Evolutionary conservation across 1,140 invertebrate genomes (phyloP), one percentile per base, ranked within the genome.

Genomic region (Sipha flava): DNA sequence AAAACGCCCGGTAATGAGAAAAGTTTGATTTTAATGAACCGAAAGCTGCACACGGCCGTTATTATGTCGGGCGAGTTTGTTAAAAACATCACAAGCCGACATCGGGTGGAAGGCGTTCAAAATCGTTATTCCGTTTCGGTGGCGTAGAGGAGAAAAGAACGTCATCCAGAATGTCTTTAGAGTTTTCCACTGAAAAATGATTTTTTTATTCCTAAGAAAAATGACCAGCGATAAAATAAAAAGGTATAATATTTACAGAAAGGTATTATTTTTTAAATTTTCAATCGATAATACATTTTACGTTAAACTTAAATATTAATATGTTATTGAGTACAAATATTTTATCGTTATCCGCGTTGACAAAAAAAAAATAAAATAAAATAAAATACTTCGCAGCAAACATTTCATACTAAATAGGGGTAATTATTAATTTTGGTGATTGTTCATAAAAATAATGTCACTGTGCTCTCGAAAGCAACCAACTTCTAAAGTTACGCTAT

Each of bases 11-110:
- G 45, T 73, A 73, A 73, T 73, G 70, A 73, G 70, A 73, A 73
- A 73, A 73, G 70, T 73, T 73, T 73, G 70, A 49, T 73, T 73
- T 73, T 73, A 73, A 73, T 73, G 70, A 73, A 49, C 70, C 29
- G 26, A 73, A 73, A 52, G 70, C 70, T 31, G 70, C 70, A 66
- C 62, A 66, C 34, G 62, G 62, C 34, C 34, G 62, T 66, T 66
- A 66, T 66, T 66, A 66, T 70, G 70, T 52, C 70, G 29, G 29
- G 47, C 10, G 70, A 73, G 43, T 34, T 73, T 73, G 62, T 66
- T 66, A 66, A 66, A 66, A 66, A 66, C 62, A 66, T 66, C 62
- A 66, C 62, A 34, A 66, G 62, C 62, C 62, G 29, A 66, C 62
- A n/a, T 66, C 62, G 21, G n/a, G 34, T 31, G 31, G 34, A 26